Percentiles rank a stretch among this genome's conserved stretches.
Conservation (phyloP, 2,113 vertebrate species). For the Heteronetta atricapilla region DNA sequence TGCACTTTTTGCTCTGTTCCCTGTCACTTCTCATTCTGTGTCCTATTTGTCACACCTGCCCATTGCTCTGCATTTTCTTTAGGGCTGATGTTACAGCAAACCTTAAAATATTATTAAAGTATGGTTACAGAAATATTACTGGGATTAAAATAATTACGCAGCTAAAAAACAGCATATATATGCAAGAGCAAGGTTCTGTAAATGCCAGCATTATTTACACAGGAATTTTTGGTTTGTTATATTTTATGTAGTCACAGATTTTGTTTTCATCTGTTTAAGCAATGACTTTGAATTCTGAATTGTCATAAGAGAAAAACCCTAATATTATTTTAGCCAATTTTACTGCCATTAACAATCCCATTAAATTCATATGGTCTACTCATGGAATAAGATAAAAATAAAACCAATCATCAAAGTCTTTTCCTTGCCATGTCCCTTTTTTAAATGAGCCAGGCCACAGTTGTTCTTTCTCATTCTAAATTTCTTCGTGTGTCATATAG, state of each 20-base stretch:
- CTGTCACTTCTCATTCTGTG: neutral
- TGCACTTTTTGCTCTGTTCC: neutral
- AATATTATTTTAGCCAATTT: neutral
- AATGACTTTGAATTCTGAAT: neutral
- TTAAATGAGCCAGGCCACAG: neutral
- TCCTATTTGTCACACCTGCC: neutral
- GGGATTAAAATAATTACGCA: neutral
- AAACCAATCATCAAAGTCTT: neutral
- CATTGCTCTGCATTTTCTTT: neutral
- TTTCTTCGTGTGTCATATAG: neutral
- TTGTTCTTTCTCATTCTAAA: neutral
- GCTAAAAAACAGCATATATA: neutral
- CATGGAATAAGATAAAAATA: neutral
- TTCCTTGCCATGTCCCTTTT: neutral
- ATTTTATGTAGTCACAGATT: neutral
- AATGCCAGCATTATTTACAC: neutral
- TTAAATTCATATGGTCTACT: neutral
- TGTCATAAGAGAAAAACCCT: neutral
- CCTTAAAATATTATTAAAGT: neutral
- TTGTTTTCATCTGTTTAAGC: neutral
- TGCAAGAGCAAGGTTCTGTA: neutral
- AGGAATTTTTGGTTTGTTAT: neutral
- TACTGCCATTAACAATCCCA: neutral
- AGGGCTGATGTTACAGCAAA: neutral
- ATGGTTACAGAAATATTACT: neutral